Base-by-base conservation (phyloP, 2,888 invertebrate species). In the Girardia tigrina region DNA sequence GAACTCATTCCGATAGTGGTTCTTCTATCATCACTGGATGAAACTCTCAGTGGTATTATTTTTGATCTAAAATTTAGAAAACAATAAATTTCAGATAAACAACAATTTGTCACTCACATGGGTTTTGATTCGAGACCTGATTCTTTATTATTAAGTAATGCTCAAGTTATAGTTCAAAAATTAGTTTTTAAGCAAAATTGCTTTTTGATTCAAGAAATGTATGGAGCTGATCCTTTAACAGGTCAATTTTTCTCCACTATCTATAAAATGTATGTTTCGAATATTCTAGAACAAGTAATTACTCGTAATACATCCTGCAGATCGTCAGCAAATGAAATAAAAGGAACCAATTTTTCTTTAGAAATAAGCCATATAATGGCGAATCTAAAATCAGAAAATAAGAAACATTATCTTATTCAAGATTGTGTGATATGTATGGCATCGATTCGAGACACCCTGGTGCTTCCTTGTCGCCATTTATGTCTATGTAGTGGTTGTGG, bases 391-490 rank as follows among this genome's bases (percentile, higher is more conserved):
- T 56, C n/a, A 56, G 56, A 56, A 6, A 2, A 4, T 16, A 56
- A 56, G 23, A 4, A 23, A 16, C n/a, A 56, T 2, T 20, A 56
- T 56, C 2, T 56, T 56, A 56, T 56, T 56, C 56, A 56, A n/a
- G 56, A 56, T 16, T 56, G 56, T 56, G 56, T 56, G 6, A 56
- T 56, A 4, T 56, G 56, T n/a, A 56, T 56, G 56, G 56, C 56
- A 20, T 56, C 56, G 2, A 23, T 56, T 4, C n/a, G 56, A n/a
- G 56, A 56, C 23, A 56, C 56, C 4, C 23, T 56, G n/a, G 56
- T 56, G 23, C 56, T 56, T n/a, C 56, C 56, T 56, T 56, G 56
- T 56, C 56, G 56, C n/a, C 56, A 56, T 56, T 56, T 56, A 16
- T 56, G 56, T 56, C 56, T 56, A 20, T 56, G 56, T 56, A 56